Evolutionary conservation across 1,140 invertebrate species (phyloP).

Genomic region (Araneus ventricosus): DNA sequence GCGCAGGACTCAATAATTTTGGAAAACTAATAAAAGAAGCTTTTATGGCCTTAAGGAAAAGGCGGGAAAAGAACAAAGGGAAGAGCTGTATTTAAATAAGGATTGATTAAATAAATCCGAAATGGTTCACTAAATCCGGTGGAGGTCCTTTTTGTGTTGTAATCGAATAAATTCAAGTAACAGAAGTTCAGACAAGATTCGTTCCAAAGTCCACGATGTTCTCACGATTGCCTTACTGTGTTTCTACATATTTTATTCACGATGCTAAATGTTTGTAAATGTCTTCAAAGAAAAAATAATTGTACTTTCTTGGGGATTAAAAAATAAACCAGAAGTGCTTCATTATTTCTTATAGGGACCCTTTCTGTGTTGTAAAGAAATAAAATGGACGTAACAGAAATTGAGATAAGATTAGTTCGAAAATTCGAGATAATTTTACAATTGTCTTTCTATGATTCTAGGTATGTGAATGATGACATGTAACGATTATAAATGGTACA

Average conservation of each 20-base stretch:
- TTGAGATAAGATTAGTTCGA: too few relatives aligned
- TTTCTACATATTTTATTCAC: too few relatives aligned
- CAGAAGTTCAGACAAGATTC: too few relatives aligned
- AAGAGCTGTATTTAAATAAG: not conserved
- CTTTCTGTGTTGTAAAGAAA: not conserved
- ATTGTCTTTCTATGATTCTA: too few relatives aligned
- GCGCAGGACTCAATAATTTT: not conserved
- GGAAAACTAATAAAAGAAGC: not conserved
- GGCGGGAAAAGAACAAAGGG: not conserved
- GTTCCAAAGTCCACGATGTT: too few relatives aligned
- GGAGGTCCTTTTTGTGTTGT: not conserved
- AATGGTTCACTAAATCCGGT: not conserved
- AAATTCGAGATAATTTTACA: too few relatives aligned
- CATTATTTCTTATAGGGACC: not conserved
- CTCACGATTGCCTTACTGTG: too few relatives aligned
- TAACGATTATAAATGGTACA: not conserved
- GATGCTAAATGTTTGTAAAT: too few relatives aligned
- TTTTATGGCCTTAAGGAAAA: not conserved
- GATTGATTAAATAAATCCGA: not conserved
- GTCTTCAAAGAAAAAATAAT: too few relatives aligned
- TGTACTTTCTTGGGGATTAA: too few relatives aligned
- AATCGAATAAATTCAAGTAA: too few relatives aligned
- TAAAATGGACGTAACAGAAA: too few relatives aligned
- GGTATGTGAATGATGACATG: not conserved
- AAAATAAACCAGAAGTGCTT: not conserved